phyloP scores from a whole-genome alignment of 2,888 invertebrate genomes.

The Dendrolimus houi region DNA sequence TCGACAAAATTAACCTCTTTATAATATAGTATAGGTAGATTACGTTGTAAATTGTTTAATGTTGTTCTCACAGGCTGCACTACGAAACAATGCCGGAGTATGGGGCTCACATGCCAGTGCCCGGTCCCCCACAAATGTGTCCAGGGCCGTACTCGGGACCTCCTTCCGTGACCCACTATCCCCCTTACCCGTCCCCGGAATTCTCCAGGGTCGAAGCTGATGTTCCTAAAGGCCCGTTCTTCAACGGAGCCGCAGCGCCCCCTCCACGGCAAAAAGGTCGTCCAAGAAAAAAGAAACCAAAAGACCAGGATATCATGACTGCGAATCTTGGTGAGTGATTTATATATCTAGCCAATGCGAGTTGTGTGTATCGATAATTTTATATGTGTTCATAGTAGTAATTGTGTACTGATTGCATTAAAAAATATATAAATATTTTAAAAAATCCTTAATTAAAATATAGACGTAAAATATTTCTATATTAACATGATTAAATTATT shows the following conservation, averaged over 20 bases:
- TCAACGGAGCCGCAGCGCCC: slow-evolving; percentile 71
- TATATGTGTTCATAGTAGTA: too few relatives aligned
- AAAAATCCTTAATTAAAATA: too few relatives aligned
- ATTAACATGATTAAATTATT: too few relatives aligned
- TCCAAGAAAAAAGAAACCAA: slow-evolving; percentile 94
- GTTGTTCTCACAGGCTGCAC: slow-evolving; percentile 49
- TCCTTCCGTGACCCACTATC: slow-evolving; percentile 61
- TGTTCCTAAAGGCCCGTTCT: slow-evolving; percentile 73
- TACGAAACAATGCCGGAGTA: slow-evolving; percentile 75
- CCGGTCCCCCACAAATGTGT: slow-evolving; percentile 76
- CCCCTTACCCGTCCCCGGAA: slow-evolving; percentile 77
- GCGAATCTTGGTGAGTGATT: slow-evolving; percentile 86
- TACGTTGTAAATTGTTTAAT: not conserved
- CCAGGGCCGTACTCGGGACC: slow-evolving; percentile 73
- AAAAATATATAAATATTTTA: too few relatives aligned
- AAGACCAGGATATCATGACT: slow-evolving; percentile 91
- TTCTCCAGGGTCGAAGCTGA: slow-evolving; percentile 69
- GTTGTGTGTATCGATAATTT: not conserved
- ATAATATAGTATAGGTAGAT: not conserved
- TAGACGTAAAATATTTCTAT: too few relatives aligned
- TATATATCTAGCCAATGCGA: slow-evolving; percentile 10
- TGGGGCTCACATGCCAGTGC: slow-evolving; percentile 72
- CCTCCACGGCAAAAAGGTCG: slow-evolving; percentile 94
- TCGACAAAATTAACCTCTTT: slow-evolving; percentile 4
- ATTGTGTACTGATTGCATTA: too few relatives aligned